These are phyloP conservation scores for Enhydra lutris DNA, from an alignment of 2,113 vertebrate species.

Conservation along the genomic window DNA sequence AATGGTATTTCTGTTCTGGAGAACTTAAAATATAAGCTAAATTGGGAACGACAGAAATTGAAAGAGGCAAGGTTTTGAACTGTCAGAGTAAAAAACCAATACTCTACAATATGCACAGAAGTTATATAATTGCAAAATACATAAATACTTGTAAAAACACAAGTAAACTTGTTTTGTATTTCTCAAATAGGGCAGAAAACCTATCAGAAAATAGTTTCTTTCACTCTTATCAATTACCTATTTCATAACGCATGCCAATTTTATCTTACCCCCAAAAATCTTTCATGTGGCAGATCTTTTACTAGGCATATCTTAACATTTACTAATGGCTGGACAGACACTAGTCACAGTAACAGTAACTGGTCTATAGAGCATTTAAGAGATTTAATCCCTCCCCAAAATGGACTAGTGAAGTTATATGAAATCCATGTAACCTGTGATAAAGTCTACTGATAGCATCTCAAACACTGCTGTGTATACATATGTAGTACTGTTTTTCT, in stretches of 20 bases:
- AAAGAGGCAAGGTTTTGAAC: slow-evolving; percentile 41
- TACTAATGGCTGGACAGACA: background rate
- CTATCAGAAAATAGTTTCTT: slow-evolving; percentile 18
- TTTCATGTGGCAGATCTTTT: background rate
- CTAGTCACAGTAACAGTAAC: background rate
- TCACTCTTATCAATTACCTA: background rate
- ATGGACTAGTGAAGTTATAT: background rate
- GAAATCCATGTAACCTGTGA: background rate
- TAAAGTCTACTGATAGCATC: background rate
- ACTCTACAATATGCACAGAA: background rate
- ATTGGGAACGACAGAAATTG: background rate
- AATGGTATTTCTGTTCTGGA: slow-evolving; percentile 44
- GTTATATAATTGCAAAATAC: background rate
- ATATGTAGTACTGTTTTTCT: background rate
- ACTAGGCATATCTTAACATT: background rate
- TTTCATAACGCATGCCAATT: background rate
- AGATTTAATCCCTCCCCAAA: background rate
- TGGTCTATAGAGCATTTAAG: background rate
- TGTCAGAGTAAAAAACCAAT: slow-evolving; percentile 20
- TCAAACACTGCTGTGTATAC: background rate
- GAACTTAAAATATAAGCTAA: slow-evolving; percentile 48
- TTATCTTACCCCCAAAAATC: background rate
- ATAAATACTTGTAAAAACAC: background rate
- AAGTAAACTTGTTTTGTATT: slow-evolving; percentile 12
- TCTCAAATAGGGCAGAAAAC: slow-evolving; percentile 7